Conservation (phyloP, 2,797 vertebrate genomes). For the Nannoperca obscura region DNA sequence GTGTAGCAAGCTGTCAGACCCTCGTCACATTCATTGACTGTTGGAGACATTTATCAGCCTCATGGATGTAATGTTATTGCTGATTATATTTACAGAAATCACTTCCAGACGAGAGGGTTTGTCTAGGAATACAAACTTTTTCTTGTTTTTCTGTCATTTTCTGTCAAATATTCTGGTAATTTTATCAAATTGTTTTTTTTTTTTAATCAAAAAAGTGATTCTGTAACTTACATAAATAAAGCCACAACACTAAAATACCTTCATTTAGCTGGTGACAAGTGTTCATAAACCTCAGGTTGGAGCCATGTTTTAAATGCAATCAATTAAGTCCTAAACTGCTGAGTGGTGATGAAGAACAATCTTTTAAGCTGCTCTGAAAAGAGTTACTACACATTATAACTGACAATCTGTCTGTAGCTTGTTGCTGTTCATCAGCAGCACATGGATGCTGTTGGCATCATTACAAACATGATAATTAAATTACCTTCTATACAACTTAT, state of each 20-base stretch:
- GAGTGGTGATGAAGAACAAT: constrained; percentile 8
- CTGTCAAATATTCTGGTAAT: constrained; percentile 1
- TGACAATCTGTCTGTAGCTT: neutral
- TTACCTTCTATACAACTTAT: neutral
- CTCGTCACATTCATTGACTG: neutral
- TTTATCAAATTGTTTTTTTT: neutral
- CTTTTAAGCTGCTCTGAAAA: constrained; percentile 8
- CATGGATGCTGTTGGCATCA: neutral
- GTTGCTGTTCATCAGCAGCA: neutral
- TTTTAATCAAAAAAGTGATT: neutral
- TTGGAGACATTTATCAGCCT: neutral
- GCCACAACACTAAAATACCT: constrained; percentile 18
- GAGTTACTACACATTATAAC: neutral
- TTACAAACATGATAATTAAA: neutral
- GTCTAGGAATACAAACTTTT: neutral
- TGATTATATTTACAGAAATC: constrained; percentile 16
- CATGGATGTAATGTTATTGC: neutral
- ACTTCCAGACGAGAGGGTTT: neutral
- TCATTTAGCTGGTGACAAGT: constrained; percentile 13
- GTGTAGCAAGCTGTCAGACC: neutral
- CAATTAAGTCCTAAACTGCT: neutral
- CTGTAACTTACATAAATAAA: no score
- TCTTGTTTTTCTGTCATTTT: constrained; percentile 2
- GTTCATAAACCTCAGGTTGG: constrained; percentile 10
- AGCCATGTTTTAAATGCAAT: constrained; percentile 23